Base-by-base conservation (phyloP, 64 coral and sea anemone species). In the Trachythela sp. region DNA sequence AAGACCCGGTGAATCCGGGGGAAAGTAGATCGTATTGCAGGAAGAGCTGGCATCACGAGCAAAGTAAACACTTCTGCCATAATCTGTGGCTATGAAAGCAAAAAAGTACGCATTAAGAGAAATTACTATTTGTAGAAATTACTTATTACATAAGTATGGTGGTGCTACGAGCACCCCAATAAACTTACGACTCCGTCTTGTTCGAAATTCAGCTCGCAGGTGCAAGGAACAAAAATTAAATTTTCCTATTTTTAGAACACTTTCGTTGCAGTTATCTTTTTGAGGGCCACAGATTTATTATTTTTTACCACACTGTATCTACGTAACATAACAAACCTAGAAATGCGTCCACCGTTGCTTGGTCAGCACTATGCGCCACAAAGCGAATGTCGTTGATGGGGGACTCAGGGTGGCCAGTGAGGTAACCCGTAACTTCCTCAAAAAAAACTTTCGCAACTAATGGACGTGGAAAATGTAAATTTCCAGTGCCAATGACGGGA, bases 31-130 rank as follows among this genome's bases (percentile, higher is more conserved):
- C 22, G 60, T 77, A 15, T 48, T 27, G 10, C 70, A 76, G 20
- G 89, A 90, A 14, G 7, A 2, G 4, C 22, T 40, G 2, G 89
- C 89, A 29, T 64, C 36, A 20, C 17, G 35, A 27, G 89, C 89
- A 9, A 90, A 90, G 77, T 90, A 90, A 11, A 90, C 77, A 67
- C 89, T 72, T 8, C 83, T 36, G n/a, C 89, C 89, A 50, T 89
- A 89, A 20, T n/a, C 7, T 6, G 88, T 89, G 48, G 88, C 88
- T 89, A 24, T 45, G 11, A 0, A 48, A 48, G 10, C 67, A 36
- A 39, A 39, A n/a, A n/a, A n/a, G n/a, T n/a, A n/a, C n/a, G n/a
- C n/a, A n/a, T n/a, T n/a, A n/a, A n/a, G n/a, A n/a, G n/a, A n/a
- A n/a, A n/a, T n/a, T n/a, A n/a, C n/a, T n/a, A n/a, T n/a, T n/a